Evolutionary conservation across 2,797 vertebrate genomes (phyloP).

Genomic region (Dryobates pubescens): DNA sequence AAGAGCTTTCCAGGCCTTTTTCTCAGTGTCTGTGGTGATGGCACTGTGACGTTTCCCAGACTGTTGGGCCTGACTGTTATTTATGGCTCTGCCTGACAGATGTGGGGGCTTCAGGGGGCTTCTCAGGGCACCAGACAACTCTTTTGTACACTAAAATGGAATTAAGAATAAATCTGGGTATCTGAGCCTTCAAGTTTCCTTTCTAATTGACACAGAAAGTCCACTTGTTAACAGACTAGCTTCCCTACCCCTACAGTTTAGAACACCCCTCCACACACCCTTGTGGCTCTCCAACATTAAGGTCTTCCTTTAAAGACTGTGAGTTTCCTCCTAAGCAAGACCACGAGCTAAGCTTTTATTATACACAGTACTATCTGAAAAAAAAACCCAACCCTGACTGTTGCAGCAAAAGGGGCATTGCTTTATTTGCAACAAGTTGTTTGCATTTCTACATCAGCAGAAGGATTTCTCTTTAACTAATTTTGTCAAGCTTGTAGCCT

Average conservation of each 20-base stretch:
- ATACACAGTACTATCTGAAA: not conserved
- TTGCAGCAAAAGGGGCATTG: rapidly evolving
- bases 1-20: not conserved
- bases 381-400: not conserved
- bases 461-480: not conserved
- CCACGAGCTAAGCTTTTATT: not conserved
- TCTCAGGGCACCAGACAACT: not conserved
- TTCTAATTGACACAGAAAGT: not conserved
- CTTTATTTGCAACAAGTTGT: not conserved
- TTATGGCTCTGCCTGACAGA: not conserved
- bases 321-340: not conserved
- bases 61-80: not conserved
- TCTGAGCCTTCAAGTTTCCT: not conserved
- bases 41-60: not conserved
- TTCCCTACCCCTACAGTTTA: not conserved
- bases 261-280: not conserved
- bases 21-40: not conserved
- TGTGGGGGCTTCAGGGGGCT: not conserved
- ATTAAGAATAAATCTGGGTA: not conserved
- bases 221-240: not conserved
- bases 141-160: not conserved
- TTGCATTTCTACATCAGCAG: not conserved
- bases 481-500: not conserved
- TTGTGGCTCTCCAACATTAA: not conserved
- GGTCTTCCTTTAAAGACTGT: not conserved